A percentile compares a stretch with the other conserved stretches of the same genome.
Evolutionary conservation across 1,140 invertebrate species (phyloP).

Genomic region (Drosophila subpulchrella): DNA sequence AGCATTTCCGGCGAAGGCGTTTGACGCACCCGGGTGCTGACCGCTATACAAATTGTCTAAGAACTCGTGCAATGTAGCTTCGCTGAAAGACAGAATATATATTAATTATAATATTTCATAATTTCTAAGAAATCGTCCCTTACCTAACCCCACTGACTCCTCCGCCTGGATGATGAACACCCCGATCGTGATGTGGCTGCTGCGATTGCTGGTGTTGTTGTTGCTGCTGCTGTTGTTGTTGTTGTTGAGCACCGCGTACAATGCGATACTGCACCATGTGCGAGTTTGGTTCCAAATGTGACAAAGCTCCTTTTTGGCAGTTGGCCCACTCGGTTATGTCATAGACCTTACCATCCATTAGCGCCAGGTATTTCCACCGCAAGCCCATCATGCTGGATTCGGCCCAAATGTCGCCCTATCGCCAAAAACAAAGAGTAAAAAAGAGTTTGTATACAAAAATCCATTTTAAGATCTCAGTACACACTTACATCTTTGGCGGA

Average conservation of each 20-base stretch:
- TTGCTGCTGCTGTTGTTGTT: constrained; percentile 76
- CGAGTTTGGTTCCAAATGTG: constrained; percentile 92
- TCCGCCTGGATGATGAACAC: constrained; percentile 59
- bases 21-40: constrained; percentile 74
- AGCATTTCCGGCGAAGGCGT: constrained; percentile 63
- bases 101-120: neutral
- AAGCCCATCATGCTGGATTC: constrained; percentile 95
- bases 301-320: constrained; percentile 94
- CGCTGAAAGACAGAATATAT: constrained; percentile 46
- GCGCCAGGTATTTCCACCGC: constrained; percentile 97
- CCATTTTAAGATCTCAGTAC: constrained; percentile 7
- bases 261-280: constrained; percentile 97
- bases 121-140: neutral
- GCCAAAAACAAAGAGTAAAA: neutral
- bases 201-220: constrained; percentile 63
- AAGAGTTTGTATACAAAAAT: neutral
- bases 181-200: constrained; percentile 50
- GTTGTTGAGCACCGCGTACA: constrained; percentile 89
- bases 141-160: constrained; percentile 63
- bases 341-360: constrained; percentile 97
- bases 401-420: constrained; percentile 97
- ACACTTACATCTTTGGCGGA: constrained; percentile 92
- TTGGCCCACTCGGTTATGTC: constrained; percentile 98
- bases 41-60: constrained; percentile 84
- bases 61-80: constrained; percentile 81